phyloP scores from a whole-genome alignment of 2,888 invertebrate genomes.

The Cactoblastis cactorum region DNA sequence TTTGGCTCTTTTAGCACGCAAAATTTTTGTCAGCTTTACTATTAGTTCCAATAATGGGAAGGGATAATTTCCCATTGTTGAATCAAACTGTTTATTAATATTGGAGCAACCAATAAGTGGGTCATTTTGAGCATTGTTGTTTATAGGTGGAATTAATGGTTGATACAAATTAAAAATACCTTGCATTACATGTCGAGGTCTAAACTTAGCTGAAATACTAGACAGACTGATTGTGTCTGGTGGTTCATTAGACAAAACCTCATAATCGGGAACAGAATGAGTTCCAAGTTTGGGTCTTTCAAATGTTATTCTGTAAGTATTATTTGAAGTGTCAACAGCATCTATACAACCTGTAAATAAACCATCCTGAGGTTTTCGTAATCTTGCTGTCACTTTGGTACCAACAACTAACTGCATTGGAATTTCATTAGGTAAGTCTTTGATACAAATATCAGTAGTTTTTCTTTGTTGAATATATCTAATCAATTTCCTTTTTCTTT shows the following conservation, averaged over 20 bases:
- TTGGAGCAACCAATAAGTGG: slow-evolving; percentile 82
- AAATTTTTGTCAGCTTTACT: slow-evolving; percentile 91
- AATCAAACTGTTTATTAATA: slow-evolving; percentile 63
- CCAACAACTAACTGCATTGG: slow-evolving; percentile 97
- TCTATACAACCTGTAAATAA: slow-evolving; percentile 96
- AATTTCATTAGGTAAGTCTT: slow-evolving; percentile 96
- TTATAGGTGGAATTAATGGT: slow-evolving; percentile 45
- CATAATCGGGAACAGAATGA: slow-evolving; percentile 97
- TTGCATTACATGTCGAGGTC: slow-evolving; percentile 83
- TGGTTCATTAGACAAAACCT: slow-evolving; percentile 95
- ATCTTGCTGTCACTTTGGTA: slow-evolving; percentile 93
- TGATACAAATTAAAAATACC: slow-evolving; percentile 73
- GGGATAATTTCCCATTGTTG: slow-evolving; percentile 88
- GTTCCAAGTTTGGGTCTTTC: slow-evolving; percentile 95
- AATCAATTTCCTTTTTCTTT: slow-evolving; percentile 94
- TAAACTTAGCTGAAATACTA: slow-evolving; percentile 89
- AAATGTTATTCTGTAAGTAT: slow-evolving; percentile 96
- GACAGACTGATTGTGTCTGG: slow-evolving; percentile 93
- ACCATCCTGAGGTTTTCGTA: slow-evolving; percentile 96
- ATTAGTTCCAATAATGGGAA: slow-evolving; percentile 90
- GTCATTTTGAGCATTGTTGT: slow-evolving; percentile 80
- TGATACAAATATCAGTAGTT: slow-evolving; percentile 86
- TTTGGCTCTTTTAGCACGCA: slow-evolving; percentile 89
- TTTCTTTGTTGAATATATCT: slow-evolving; percentile 95
- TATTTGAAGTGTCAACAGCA: slow-evolving; percentile 96